Percentiles rank a stretch among this genome's conserved stretches.
Evolutionary conservation across 35 echinoderm and acorn worm genomes (phyloP).

Genomic region (Eucidaris tribuloides): DNA sequence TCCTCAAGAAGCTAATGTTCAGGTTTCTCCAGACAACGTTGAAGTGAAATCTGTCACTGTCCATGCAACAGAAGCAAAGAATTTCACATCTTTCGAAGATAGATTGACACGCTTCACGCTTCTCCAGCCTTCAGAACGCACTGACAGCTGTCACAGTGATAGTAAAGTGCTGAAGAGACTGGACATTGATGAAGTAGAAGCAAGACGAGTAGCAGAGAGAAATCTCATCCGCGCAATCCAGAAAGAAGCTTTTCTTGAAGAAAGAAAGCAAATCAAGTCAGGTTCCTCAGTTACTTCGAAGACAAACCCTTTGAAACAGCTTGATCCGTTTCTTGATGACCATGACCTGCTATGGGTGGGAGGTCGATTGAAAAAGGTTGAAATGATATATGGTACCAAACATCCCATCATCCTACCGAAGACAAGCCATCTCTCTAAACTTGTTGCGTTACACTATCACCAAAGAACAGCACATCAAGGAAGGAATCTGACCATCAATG

Average conservation of each 20-base stretch:
- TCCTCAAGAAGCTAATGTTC: background rate
- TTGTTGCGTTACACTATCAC: constrained; percentile 46
- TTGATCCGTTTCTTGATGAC: background rate
- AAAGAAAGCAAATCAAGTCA: background rate
- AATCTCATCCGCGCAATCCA: background rate
- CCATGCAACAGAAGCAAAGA: background rate
- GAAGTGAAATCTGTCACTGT: background rate
- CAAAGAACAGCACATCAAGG: constrained; percentile 48
- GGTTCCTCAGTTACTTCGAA: background rate
- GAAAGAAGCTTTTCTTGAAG: background rate
- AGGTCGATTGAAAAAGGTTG: background rate
- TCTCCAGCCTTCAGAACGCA: constrained; percentile 22
- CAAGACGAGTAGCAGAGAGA: background rate
- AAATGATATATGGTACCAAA: background rate
- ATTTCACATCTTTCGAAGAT: background rate
- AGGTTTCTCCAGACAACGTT: background rate
- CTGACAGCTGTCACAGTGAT: background rate
- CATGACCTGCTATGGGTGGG: background rate
- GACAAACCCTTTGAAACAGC: background rate
- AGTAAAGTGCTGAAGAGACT: constrained; percentile 17
- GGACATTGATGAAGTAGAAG: background rate
- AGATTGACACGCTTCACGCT: constrained; percentile 30
- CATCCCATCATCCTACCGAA: background rate
- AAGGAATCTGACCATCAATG: constrained; percentile 46
- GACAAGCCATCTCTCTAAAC: background rate